Conservation (phyloP, 2,888 invertebrate genomes). For the Megastigmus dorsalis region DNA sequence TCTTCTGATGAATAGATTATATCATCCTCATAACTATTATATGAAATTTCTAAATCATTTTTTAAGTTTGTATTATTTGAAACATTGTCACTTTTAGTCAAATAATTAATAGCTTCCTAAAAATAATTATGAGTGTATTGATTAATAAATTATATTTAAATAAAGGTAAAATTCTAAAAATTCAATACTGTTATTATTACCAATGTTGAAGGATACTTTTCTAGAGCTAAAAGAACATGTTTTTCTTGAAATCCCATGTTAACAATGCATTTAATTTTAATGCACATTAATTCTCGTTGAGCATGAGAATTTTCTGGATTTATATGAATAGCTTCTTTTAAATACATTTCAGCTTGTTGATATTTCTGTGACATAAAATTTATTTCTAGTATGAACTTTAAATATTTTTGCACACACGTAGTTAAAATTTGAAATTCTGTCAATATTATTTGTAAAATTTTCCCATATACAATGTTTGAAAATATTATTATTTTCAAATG, state of each 20-base stretch:
- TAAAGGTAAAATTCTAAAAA: neutral
- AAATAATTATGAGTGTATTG: neutral
- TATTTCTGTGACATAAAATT: constrained; percentile 54
- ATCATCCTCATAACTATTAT: constrained; percentile 30
- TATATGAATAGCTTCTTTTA: constrained; percentile 55
- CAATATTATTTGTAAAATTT: neutral
- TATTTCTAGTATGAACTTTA: too few species aligned
- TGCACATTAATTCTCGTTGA: constrained; percentile 56
- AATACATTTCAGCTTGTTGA: constrained; percentile 56
- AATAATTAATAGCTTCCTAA: constrained; percentile 36
- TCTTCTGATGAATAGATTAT: constrained; percentile 58
- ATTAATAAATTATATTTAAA: neutral
- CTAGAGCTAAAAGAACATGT: constrained; percentile 53
- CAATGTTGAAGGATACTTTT: constrained; percentile 40
- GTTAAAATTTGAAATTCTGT: neutral
- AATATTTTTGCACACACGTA: too few species aligned
- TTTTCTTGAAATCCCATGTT: constrained; percentile 58
- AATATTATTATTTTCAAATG: too few species aligned
- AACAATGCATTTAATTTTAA: constrained; percentile 56
- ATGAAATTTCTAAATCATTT: constrained; percentile 8
- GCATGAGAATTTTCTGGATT: constrained; percentile 54
- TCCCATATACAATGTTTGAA: too few species aligned
- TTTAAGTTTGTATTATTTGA: neutral
- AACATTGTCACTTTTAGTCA: neutral
- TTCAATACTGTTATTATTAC: constrained; percentile 43